Base-by-base conservation (phyloP, 1,140 invertebrate species). In the Scaptodrosophila lebanonensis region DNA sequence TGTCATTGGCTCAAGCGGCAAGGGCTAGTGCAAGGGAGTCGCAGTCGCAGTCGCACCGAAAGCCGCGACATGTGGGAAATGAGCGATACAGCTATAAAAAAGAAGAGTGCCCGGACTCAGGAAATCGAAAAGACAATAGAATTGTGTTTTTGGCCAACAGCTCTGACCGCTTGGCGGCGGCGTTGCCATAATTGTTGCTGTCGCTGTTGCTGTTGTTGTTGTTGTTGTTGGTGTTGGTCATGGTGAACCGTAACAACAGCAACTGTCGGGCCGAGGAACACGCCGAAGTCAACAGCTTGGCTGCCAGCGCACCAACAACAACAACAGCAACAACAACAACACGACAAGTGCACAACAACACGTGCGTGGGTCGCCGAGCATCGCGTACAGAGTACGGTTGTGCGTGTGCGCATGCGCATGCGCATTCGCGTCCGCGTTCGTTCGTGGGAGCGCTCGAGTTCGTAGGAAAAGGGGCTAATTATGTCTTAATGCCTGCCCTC, bases 191-290 rank as follows among this genome's bases (percentile, higher is more conserved):
- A 8, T 8, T 25, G 22, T 8, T 25, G 22, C 8, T 8, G 22
- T 25, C 22, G 73, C 64, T 51, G 43, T 36, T 27, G 62, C 22
- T 33, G 4, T 18, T n/a, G 30, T 29, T 54, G 30, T 30, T 39
- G 75, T 79, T 75, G 82, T 79, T 79, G 75, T 79, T 79, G 75
- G 68, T 69, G 75, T 79, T 79, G 75, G 75, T 79, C 75, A 79
- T 79, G 75, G 75, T 79, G 75, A 79, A 79, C 73, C 73, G 73
- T 82, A 79, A 79, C 73, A 79, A 79, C 75, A 82, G 73, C 73
- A 79, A 79, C 73, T 79, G 73, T 75, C 73, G 12, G 8, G 8
- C 8, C 32, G 32, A 9, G n/a, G n/a, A n/a, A n/a, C n/a, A n/a
- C n/a, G 5, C 27, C 5, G 5, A 9, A 66, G 69, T 33, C 61